Percentiles rank a stretch among this genome's conserved stretches.
Evolutionary conservation across 2,888 invertebrate genomes (phyloP).

Genomic region (Malacosoma neustria): DNA sequence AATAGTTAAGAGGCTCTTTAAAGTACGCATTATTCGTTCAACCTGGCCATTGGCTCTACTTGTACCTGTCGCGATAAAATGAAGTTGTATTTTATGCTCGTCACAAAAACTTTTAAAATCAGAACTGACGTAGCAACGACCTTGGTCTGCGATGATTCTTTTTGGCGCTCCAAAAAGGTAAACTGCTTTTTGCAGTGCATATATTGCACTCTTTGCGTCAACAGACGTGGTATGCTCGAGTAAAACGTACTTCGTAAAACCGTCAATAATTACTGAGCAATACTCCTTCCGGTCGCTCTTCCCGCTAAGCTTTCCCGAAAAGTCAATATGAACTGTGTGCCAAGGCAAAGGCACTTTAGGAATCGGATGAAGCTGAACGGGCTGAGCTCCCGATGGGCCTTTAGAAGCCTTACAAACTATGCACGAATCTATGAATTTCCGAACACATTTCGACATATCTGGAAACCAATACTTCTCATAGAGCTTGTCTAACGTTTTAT

Average conservation of each 20-base stretch:
- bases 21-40: slow-evolving; percentile 12
- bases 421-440: slow-evolving; percentile 15
- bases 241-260: slow-evolving; percentile 10
- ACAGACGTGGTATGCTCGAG: slow-evolving; percentile 6
- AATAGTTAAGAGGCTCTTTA: slow-evolving; percentile 11
- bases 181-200: slow-evolving; percentile 5
- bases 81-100: slow-evolving; percentile 14
- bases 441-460: slow-evolving; percentile 14
- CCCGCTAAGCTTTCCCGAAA: slow-evolving; percentile 20
- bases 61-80: slow-evolving; percentile 19
- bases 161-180: neutral
- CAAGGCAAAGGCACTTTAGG: slow-evolving; percentile 12
- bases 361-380: slow-evolving; percentile 4
- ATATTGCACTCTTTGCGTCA: slow-evolving; percentile 7
- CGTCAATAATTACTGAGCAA: slow-evolving; percentile 10
- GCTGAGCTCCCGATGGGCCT: slow-evolving; percentile 14
- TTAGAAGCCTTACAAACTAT: slow-evolving; percentile 17
- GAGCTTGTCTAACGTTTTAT: slow-evolving; percentile 21
- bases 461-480: slow-evolving; percentile 23
- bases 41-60: slow-evolving; percentile 15
- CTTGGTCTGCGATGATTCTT: slow-evolving; percentile 4
- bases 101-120: slow-evolving; percentile 15
- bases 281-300: slow-evolving; percentile 20
- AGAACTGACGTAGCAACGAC: slow-evolving; percentile 11
- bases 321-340: slow-evolving; percentile 20